Percentiles rank a stretch among this genome's conserved stretches.
These are phyloP conservation scores for Heliconius hewitsoni DNA, from an alignment of 1,140 invertebrate species.

Conservation along the genomic window DNA sequence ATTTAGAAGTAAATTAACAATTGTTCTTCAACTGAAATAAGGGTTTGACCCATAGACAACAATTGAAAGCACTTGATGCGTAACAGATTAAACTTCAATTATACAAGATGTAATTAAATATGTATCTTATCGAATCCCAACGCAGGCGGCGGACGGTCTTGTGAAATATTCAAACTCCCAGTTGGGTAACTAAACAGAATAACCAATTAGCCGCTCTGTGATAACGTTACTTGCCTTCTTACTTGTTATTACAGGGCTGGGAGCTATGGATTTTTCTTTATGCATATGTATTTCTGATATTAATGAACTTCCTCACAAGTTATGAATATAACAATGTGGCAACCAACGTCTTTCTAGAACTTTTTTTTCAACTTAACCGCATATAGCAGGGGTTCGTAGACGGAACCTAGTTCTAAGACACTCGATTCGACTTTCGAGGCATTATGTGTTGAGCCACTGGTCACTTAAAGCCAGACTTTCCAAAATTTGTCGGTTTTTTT, in stretches of 20 bases:
- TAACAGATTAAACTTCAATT: slow-evolving; percentile 45
- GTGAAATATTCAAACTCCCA: slow-evolving; percentile 62
- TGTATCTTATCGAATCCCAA: slow-evolving; percentile 49
- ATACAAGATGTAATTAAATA: slow-evolving; percentile 61
- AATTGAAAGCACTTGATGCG: slow-evolving; percentile 34
- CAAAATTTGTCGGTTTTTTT: too few species aligned
- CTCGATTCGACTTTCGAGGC: too few species aligned
- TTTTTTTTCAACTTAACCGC: background rate
- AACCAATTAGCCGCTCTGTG: slow-evolving; percentile 53
- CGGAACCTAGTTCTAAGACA: too few species aligned
- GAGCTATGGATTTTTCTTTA: slow-evolving; percentile 7
- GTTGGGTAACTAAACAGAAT: slow-evolving; percentile 64
- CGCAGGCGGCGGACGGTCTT: slow-evolving; percentile 48
- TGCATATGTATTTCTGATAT: background rate
- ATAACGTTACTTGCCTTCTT: slow-evolving; percentile 37
- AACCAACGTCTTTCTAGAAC: too few species aligned
- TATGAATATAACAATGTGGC: too few species aligned
- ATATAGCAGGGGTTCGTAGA: too few species aligned
- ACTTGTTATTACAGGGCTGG: slow-evolving; percentile 43
- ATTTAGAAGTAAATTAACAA: background rate
- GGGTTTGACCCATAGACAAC: background rate
- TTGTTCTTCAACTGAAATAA: background rate
- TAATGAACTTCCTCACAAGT: background rate
- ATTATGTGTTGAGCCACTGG: too few species aligned
- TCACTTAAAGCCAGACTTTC: too few species aligned